Conservation (phyloP, 2,888 invertebrate species). For the Conistra vaccinii region DNA sequence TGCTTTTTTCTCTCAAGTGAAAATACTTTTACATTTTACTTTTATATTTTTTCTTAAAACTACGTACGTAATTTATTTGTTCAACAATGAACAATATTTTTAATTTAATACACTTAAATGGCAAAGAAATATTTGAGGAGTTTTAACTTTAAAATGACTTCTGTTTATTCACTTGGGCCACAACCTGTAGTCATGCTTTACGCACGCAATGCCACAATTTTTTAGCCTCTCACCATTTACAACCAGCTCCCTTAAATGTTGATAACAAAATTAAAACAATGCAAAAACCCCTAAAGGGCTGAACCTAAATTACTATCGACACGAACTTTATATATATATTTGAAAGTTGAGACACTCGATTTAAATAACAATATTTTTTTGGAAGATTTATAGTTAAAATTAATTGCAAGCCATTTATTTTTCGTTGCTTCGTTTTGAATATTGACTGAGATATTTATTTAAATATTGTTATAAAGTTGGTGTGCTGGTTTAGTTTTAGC, state of each 20-base stretch:
- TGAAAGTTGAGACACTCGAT: conserved; percentile 51
- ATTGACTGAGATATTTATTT: conserved; percentile 27
- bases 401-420: conserved; percentile 26
- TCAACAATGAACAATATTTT: not conserved
- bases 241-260: conserved; percentile 75
- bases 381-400: conserved; percentile 33
- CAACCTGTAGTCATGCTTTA: conserved; percentile 49
- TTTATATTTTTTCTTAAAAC: not conserved
- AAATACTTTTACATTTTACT: not conserved
- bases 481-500: not conserved
- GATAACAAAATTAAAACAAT: conserved; percentile 76
- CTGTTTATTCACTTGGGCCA: conserved; percentile 61
- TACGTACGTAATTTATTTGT: not conserved
- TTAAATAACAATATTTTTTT: conserved; percentile 34
- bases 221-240: conserved; percentile 77
- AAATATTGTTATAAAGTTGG: conserved; percentile 6
- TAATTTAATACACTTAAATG: not conserved
- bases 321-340: conserved; percentile 68
- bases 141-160: not conserved
- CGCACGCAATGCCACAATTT: conserved; percentile 83
- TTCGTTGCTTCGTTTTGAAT: conserved; percentile 29
- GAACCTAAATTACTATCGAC: conserved; percentile 55
- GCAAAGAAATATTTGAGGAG: not conserved
- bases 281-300: conserved; percentile 64
- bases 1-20: not conserved